Base-by-base conservation (phyloP, 2,113 vertebrate species). In the Notothenia rossii region DNA sequence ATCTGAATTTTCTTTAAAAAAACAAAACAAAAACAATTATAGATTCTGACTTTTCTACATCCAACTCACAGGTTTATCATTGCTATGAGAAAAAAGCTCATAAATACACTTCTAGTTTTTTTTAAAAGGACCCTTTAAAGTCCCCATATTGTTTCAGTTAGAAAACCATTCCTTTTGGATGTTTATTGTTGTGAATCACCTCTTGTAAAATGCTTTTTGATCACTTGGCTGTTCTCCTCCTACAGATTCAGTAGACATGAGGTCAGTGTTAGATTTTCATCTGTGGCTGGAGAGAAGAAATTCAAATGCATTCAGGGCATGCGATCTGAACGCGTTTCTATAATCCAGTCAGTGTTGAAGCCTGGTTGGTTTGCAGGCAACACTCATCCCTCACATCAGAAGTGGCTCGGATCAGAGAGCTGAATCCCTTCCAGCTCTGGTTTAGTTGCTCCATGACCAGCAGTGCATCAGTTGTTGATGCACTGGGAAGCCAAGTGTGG, bases 131-230 rank as follows among this genome's bases (percentile, higher is more conserved):
- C 49, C 36, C 48, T 72, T 82, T 60, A 56, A 79, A 75, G 60
- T 76, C 64, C 12, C 65, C 85, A 86, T 82, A 54, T 91, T 81
- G 40, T 75, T 78, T 64, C 11, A 54, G 55, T 85, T 84, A 79
- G 75, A 79, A 58, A 76, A 69, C 75, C 40, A 58, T 75, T 73
- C 53, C 40, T 40, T 40, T 40, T 79, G 67, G 51, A 75, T 54
- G 84, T 82, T 82, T 81, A 83, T 83, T 59, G 76, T 66, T 78
- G 67, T 86, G 82, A 89, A 85, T 86, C 86, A 88, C 59, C 70
- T 80, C 77, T 63, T 71, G 76, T 87, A 70, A 80, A 91, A 86
- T 71, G 50, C 53, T 66, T 86, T 74, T 73, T 76, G 66, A 79
- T 86, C 79, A 80, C 69, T 81, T 90, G 76, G 83, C 66, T 1